Evolutionary conservation across 1,140 invertebrate genomes (phyloP), one percentile per base, ranked within the genome.

Genomic region (Pseudomyrmex pallidus): DNA sequence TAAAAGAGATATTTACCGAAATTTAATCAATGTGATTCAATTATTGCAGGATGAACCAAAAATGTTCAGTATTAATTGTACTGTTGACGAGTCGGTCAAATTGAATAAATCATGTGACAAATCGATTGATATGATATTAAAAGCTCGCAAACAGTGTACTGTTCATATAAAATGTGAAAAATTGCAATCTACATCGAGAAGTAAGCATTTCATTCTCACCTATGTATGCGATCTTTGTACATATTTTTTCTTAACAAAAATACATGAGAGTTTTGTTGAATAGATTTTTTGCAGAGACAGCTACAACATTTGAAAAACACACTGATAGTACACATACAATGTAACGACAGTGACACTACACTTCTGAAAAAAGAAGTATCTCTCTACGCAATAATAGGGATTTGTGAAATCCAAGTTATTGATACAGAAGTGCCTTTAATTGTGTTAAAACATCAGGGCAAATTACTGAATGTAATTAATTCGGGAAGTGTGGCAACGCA

Each of bases 351-450:
- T 20, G 5, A 2, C 35, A 67, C 90, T 17, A 83, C 84, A 57
- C 46, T 91, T 25, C 22, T 90, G n/a, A 83, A 91, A 1, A 86
- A 87, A 63, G 91, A 93, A 88, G 67, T 93, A 25, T n/a, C 83
- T 35, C 87, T 94, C 5, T 74, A 70, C 12, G 93, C 89, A 50
- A 85, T 85, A 44, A 90, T 91, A 25, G 92, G 91, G 9, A 85
- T 74, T 61, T 90, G 83, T 25, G 91, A 92, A 85, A 89, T 93
- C 35, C 89, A 92, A 74, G 48, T 90, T 3, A 70, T 92, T n/a
- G 90, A 93, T 44, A 90, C 89, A 13, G 77, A 88, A 3, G 7
- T 90, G 46, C 92, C 92, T 13, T 77, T 93, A 52, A 5, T 87
- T 1, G 73, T 94, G 35, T 44, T 77, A 8, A 87, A 85, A 17